These are phyloP conservation scores for Charadrius vociferus DNA, from an alignment of 2,113 vertebrate genomes.

Conservation along the genomic window DNA sequence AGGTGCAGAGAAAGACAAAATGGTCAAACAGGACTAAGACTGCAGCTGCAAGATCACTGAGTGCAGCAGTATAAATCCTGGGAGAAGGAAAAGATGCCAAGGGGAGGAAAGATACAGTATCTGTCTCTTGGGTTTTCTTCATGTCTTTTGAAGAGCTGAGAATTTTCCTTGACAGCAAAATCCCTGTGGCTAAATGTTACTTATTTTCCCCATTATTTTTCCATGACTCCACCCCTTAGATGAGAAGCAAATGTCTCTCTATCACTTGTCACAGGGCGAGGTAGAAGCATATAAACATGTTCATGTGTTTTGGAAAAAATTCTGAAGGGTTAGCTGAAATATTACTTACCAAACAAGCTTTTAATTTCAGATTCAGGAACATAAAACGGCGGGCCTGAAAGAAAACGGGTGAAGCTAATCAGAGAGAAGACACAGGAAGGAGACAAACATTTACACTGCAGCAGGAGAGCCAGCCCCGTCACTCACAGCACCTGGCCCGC, in stretches of 20 bases:
- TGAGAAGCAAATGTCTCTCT: background rate
- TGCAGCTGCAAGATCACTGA: background rate
- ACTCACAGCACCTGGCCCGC: background rate
- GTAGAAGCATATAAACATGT: background rate
- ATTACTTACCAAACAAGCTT: slow-evolving; percentile 75
- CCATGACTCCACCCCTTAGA: background rate
- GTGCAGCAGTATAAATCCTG: background rate
- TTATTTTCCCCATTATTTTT: background rate
- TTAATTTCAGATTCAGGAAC: slow-evolving; percentile 67
- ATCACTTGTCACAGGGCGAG: background rate
- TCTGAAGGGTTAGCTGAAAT: background rate
- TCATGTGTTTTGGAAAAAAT: background rate
- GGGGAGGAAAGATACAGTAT: background rate
- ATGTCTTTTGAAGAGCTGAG: background rate
- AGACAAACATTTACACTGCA: background rate
- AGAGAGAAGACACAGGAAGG: background rate
- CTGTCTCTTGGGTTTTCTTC: background rate
- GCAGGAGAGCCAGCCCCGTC: background rate
- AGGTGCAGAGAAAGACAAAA: background rate
- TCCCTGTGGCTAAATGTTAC: background rate
- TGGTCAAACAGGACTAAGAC: background rate
- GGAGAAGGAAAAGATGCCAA: background rate
- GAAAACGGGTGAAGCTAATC: background rate
- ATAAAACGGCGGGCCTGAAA: slow-evolving; percentile 78
- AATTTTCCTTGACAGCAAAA: background rate